These are phyloP conservation scores for Paracentrotus lividus DNA, from an alignment of 53 echinoderm and acorn worm species.

Conservation along the genomic window DNA sequence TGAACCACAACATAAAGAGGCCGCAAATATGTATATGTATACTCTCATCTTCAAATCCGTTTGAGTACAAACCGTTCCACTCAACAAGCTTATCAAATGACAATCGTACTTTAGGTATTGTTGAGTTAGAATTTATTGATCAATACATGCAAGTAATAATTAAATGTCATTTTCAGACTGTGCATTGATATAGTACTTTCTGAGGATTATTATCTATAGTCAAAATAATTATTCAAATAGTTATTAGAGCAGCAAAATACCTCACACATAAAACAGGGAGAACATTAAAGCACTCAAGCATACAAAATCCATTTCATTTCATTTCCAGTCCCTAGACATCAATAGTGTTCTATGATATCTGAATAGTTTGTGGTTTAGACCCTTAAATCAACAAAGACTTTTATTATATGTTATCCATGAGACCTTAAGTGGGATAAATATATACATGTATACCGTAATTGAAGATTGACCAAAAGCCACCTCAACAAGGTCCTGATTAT, in stretches of 20 bases:
- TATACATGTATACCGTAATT: background rate
- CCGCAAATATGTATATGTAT: background rate
- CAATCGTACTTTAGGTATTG: background rate
- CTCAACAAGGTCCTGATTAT: background rate
- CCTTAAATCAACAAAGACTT: no score
- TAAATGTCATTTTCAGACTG: no score
- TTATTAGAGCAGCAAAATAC: constrained; percentile 19
- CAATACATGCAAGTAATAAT: no score
- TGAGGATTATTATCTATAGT: background rate
- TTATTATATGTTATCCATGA: no score
- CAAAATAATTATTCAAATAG: background rate
- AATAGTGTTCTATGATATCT: no score
- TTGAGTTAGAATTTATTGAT: no score
- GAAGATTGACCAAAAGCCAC: background rate
- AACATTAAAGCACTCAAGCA: constrained; percentile 2
- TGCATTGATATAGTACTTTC: no score
- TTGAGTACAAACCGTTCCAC: background rate
- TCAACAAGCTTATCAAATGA: background rate
- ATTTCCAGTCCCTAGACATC: background rate
- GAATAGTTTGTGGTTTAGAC: no score
- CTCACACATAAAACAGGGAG: background rate
- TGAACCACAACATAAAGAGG: background rate
- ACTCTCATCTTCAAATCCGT: background rate
- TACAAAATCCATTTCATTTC: background rate
- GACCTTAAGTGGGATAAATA: no score